Base-by-base conservation (phyloP, 2,888 invertebrate species). In the Hemistola chrysoprasaria region DNA sequence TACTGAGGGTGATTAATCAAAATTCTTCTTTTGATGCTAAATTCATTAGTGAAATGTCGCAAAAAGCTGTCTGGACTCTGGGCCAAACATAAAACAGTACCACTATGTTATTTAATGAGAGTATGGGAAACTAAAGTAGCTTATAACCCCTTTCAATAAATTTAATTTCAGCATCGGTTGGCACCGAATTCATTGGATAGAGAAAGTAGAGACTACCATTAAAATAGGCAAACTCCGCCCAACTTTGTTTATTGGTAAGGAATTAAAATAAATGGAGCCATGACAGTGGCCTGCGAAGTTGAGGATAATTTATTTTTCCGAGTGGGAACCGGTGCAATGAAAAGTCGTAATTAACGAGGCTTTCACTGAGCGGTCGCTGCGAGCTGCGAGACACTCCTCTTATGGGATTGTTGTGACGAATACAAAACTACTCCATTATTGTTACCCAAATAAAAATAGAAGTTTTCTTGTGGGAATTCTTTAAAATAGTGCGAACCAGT, bases 261-360 rank as follows among this genome's bases (percentile, higher is more conserved):
- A 61, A 59, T 65, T 68, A 59, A 65, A 65, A 59, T 59, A 60
- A 56, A 65, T 65, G 63, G 63, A 63, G 63, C 55, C 61, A 58
- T 49, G 53, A 34, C 33, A 49, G 53, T 53, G 53, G 47, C 61
- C 43, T 28, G 27, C 46, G 39, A 43, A 56, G 52, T 44, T 59
- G 56, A 42, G 50, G 48, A 56, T 59, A 59, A 66, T 71, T 75
- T 71, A 69, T 77, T 78, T 69, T 76, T 74, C 62, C 56, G 70
- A 67, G 69, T 64, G 61, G 51, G 30, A 47, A 33, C 42, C 48
- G 52, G 56, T 56, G 59, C 54, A 50, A 59, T 69, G 65, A 68
- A 72, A 74, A 71, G 65, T 73, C 62, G 67, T 78, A 81, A 81
- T 82, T 80, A 80, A 77, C 72, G 71, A 70, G 71, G 71, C 71